Percentiles rank a stretch among this genome's conserved stretches.
Evolutionary conservation across 2,113 vertebrate species (phyloP).

Genomic region (Deroptyus accipitrinus): DNA sequence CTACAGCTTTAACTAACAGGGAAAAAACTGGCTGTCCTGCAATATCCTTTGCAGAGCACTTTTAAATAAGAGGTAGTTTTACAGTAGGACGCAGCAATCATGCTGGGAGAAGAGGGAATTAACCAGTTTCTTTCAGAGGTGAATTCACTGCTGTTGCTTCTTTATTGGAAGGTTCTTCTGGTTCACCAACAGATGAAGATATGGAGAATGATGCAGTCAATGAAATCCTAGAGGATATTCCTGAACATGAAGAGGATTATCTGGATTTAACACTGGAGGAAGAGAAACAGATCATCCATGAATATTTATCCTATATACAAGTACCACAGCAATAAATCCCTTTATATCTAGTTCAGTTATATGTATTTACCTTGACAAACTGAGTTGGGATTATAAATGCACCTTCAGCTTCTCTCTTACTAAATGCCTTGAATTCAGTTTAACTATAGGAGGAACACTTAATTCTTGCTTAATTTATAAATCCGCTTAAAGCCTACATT

Average conservation of each 20-base stretch:
- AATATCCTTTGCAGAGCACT: background rate
- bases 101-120: background rate
- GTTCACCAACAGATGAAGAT: constrained; percentile 75
- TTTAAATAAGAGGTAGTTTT: background rate
- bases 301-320: constrained; percentile 80
- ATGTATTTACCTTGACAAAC: constrained; percentile 31
- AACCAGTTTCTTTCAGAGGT: background rate
- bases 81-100: background rate
- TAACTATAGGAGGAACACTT: background rate
- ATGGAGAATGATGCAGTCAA: constrained; percentile 87
- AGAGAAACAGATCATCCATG: constrained; percentile 83
- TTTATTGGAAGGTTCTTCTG: constrained; percentile 72
- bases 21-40: background rate
- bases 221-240: constrained; percentile 91
- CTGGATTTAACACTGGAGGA: constrained; percentile 94
- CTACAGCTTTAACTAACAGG: background rate
- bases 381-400: constrained; percentile 30
- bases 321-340: constrained; percentile 45
- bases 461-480: constrained; percentile 60
- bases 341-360: background rate
- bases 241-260: constrained; percentile 94
- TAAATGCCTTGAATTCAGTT: constrained; percentile 46
- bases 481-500: constrained; percentile 42
- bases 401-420: constrained; percentile 48
- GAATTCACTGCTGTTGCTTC: background rate